Base-by-base conservation (phyloP, 2,888 invertebrate genomes). In the Uloborus plumipes region DNA sequence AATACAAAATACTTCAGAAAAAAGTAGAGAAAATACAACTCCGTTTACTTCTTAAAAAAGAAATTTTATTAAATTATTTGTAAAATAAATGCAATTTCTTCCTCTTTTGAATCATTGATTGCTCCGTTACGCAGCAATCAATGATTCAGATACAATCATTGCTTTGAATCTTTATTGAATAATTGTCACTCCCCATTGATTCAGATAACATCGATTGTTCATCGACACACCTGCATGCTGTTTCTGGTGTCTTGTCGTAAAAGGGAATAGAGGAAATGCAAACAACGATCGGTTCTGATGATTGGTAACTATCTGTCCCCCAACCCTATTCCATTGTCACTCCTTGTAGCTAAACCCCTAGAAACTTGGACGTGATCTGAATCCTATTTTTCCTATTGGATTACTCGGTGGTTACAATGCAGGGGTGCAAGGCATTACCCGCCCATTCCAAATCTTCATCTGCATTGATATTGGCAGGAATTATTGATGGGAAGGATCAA, bases 401-500 rank as follows among this genome's bases (percentile, higher is more conserved):
- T 74, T 80, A 80, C 69, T 47, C 22, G 64, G 72, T 50, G 70
- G 79, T 73, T 73, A 79, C 66, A 73, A 72, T 78, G 78, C 55
- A 51, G 69, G 64, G 66, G 73, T 53, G 71, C 77, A 70, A 77
- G 74, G 80, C 69, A 80, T 80, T 74, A 67, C 74, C 77, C 66
- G 62, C 77, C 77, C 77, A 51, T 53, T 39, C 69, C 53, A 74
- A 76, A 76, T 75, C 81, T 82, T 76, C 75, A 82, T 82, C 81
- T 82, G 66, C 81, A 82, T 82, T 75, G 81, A 82, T 82, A 82
- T 82, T 82, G 81, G 81, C 75, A 75, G 71, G 47, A 70, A 71
- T 76, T 82, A 82, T 82, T 82, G 81, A 82, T 75, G 81, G 75
- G 59, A 64, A 69, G 71, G 75, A 71, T 71, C 71, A 82, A 61